These are phyloP conservation scores for Eulemur rufifrons DNA, from an alignment of 2,113 vertebrate genomes.

Conservation along the genomic window DNA sequence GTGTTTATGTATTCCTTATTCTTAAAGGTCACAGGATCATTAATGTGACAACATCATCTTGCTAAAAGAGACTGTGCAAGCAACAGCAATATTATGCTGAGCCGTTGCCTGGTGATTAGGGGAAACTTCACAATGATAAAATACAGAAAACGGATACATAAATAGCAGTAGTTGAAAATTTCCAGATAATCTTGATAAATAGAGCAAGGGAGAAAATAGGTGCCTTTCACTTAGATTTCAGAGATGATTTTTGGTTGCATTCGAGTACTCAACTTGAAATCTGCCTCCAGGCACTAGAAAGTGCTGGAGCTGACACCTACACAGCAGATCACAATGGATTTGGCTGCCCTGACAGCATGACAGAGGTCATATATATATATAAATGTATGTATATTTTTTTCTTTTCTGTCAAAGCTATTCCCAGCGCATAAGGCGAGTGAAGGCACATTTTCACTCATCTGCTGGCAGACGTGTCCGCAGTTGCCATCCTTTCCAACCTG, in stretches of 20 bases:
- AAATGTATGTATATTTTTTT: constrained; percentile 58
- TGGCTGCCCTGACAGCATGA: constrained; percentile 78
- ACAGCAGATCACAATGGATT: constrained; percentile 67
- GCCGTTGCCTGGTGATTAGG: constrained; percentile 8
- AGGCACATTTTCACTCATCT: constrained; percentile 72
- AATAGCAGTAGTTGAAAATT: constrained; percentile 75
- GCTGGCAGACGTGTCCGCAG: constrained; percentile 46
- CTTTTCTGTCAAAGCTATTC: constrained; percentile 71
- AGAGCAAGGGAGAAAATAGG: constrained; percentile 22
- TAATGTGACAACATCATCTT: constrained; percentile 43
- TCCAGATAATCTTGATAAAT: constrained; percentile 70
- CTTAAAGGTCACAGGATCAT: constrained; percentile 63
- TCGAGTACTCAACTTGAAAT: constrained; percentile 66
- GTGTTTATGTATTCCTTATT: constrained; percentile 54
- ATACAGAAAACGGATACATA: constrained; percentile 54
- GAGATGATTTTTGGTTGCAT: constrained; percentile 69
- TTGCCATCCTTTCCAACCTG: constrained; percentile 45
- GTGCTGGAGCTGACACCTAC: constrained; percentile 64
- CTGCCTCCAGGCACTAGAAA: constrained; percentile 75
- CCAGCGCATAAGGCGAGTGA: constrained; percentile 67
- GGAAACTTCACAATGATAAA: constrained; percentile 36
- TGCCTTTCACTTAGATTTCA: constrained; percentile 75
- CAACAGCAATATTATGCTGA: neutral
- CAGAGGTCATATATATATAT: constrained; percentile 70
- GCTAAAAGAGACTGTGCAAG: constrained; percentile 51